Evolutionary conservation across 2,888 invertebrate genomes (phyloP), one percentile per base, ranked within the genome.

Genomic region (Pheosia gnoma): DNA sequence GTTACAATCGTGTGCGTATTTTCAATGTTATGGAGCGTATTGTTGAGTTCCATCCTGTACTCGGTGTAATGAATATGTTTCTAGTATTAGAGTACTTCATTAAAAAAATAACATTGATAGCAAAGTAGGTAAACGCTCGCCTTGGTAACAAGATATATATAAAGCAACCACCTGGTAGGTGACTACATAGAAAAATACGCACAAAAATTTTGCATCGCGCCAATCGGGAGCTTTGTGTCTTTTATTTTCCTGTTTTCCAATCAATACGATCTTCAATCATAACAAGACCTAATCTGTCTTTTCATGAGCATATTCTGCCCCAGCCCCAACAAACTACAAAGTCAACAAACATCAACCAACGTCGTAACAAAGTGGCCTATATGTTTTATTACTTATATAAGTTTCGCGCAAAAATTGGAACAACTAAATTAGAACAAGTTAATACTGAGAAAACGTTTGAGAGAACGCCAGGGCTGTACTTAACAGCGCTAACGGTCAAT

Each of bases 401-500:
- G 8, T 39, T 65, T 63, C 60, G 57, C 67, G 67, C 70, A 64
- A 74, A 71, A 70, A 70, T 66, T 67, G 38, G 11, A n/a, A 63
- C 66, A 65, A 73, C 66, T 77, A 76, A 77, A 79, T 80, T 75
- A 78, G 70, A 71, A 65, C 75, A 72, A 74, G 70, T 74, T 77
- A 75, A 79, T 77, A 70, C 75, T 74, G 51, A 74, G 75, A 70
- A 70, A 75, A 72, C 70, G 69, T 73, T 70, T 64, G 69, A 71
- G 68, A 71, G 70, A 72, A 67, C 68, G 65, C 64, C 67, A 67
- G 68, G 72, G 74, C 63, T 72, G 77, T 74, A 74, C 75, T 75
- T 75, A 77, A 74, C 68, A 77, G 70, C 72, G 78, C 70, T 83
- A 82, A 84, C 80, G 82, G 81, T 83, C 84, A 83, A 82, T 85